Evolutionary conservation across 2,888 invertebrate species (phyloP).

Genomic region (Yponomeuta cagnagella): DNA sequence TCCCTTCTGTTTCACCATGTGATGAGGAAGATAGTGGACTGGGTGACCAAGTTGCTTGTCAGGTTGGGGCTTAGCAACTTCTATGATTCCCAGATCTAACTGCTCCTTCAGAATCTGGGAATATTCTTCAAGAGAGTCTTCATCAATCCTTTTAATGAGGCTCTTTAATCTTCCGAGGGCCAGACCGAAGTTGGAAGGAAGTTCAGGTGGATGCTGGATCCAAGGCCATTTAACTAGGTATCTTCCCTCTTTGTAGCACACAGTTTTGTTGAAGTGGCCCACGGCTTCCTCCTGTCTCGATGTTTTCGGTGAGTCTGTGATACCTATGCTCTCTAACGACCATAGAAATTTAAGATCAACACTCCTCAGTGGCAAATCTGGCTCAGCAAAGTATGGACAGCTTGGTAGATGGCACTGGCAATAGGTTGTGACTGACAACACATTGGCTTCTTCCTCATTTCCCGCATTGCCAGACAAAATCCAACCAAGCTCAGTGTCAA

Average conservation of each 20-base stretch:
- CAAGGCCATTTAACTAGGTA: conserved; percentile 11
- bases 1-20: not conserved
- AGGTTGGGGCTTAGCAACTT: not conserved
- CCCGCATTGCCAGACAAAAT: conserved; percentile 1
- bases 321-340: not conserved
- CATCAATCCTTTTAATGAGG: conserved; percentile 11
- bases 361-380: not conserved
- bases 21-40: conserved; percentile 1
- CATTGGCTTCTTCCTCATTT: not conserved
- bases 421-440: not conserved
- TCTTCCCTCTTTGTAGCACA: not conserved
- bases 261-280: not conserved
- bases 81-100: not conserved
- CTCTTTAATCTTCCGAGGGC: not conserved
- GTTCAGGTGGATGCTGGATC: not conserved
- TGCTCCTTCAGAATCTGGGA: conserved; percentile 4
- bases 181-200: not conserved
- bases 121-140: conserved; percentile 4
- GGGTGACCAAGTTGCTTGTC: not conserved
- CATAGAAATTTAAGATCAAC: not conserved
- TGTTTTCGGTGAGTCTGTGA: not conserved
- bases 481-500: conserved; percentile 14
- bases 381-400: not conserved
- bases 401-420: not conserved
- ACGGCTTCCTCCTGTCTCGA: not conserved